A percentile compares a stretch with the other conserved stretches of the same genome.
These are phyloP conservation scores for Odontamblyopus rebecca DNA, from an alignment of 2,797 vertebrate genomes.

Conservation along the genomic window DNA sequence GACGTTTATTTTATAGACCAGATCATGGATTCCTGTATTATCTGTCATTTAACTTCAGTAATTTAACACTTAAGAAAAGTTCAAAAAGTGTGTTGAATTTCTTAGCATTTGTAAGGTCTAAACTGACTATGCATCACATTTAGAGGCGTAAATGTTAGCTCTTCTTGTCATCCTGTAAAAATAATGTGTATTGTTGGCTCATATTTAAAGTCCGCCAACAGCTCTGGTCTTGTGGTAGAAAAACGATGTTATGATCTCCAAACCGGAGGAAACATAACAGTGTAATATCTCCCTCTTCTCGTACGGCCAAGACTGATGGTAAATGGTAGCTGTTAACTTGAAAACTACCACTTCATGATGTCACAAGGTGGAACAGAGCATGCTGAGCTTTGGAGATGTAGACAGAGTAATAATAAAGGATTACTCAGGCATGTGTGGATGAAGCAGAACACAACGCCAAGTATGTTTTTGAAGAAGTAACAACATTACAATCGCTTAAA, in stretches of 20 bases:
- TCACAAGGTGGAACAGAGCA: too few relatives aligned
- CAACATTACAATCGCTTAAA: too few relatives aligned
- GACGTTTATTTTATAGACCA: too few relatives aligned
- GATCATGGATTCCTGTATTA: not conserved
- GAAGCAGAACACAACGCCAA: too few relatives aligned
- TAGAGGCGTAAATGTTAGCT: not conserved
- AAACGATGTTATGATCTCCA: not conserved
- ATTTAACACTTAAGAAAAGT: not conserved
- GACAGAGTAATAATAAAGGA: too few relatives aligned
- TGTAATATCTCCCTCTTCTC: constrained; percentile 13
- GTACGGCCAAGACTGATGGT: constrained; percentile 49
- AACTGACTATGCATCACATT: not conserved
- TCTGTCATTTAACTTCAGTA: not conserved
- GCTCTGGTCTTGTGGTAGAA: not conserved
- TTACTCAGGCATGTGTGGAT: too few relatives aligned
- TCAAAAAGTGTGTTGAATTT: not conserved
- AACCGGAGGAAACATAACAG: not conserved
- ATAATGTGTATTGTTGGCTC: not conserved
- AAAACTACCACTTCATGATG: too few relatives aligned
- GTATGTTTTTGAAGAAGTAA: too few relatives aligned
- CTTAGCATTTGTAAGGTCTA: not conserved
- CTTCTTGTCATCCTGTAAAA: not conserved
- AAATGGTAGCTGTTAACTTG: too few relatives aligned
- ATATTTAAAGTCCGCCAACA: not conserved
- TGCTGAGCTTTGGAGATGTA: too few relatives aligned